These are phyloP conservation scores for Zoanthus sociatus DNA, from an alignment of 92 coral and sea anemone genomes.

Conservation along the genomic window DNA sequence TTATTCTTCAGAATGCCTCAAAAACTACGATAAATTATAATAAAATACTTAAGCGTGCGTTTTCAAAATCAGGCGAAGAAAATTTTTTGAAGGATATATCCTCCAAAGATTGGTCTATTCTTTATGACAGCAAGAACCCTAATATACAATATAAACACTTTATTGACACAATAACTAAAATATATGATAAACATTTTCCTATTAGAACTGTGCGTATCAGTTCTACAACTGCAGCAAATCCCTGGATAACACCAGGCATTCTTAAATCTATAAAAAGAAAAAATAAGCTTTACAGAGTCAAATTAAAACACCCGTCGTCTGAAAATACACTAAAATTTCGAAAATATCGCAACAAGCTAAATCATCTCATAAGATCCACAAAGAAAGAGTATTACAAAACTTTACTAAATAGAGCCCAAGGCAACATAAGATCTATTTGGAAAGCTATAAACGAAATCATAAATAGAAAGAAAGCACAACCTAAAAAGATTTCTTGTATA, in stretches of 20 bases:
- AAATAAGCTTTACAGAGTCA: background rate
- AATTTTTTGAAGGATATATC: constrained; percentile 37
- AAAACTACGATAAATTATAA: constrained; percentile 3
- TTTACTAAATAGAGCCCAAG: constrained; percentile 33
- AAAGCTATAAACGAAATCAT: no score
- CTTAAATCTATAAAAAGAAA: constrained; percentile 21
- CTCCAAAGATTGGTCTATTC: constrained; percentile 32
- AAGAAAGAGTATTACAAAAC: constrained; percentile 22
- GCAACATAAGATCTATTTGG: background rate
- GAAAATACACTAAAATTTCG: background rate
- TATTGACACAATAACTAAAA: constrained; percentile 29
- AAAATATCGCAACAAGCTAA: background rate
- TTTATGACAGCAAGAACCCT: constrained; percentile 23
- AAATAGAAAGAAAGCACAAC: no score
- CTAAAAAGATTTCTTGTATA: no score
- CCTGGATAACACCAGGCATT: constrained; percentile 42
- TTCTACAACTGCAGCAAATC: constrained; percentile 27
- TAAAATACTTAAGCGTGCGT: constrained; percentile 17
- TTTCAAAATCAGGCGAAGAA: constrained; percentile 37
- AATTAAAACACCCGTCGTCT: background rate
- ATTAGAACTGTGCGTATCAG: constrained; percentile 24
- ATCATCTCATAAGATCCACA: background rate
- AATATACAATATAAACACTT: constrained; percentile 16
- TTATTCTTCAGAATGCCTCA: constrained; percentile 3
- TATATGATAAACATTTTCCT: constrained; percentile 39